Evolutionary conservation across 2,797 vertebrate genomes (phyloP).

Genomic region (Decapterus maruadsi): DNA sequence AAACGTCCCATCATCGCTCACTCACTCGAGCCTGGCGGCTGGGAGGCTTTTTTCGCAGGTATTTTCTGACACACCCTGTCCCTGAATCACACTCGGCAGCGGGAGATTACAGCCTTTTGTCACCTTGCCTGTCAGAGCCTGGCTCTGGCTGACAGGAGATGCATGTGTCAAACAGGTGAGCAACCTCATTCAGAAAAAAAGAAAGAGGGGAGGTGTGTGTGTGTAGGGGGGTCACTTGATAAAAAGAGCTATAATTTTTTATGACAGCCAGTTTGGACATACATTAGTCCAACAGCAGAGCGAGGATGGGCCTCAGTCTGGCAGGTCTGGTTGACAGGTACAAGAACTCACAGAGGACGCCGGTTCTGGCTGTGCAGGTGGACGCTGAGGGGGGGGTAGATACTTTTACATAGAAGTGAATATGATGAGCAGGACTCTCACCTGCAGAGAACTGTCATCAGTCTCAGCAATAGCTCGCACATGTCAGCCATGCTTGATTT

Average conservation of each 20-base stretch:
- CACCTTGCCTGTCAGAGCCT: slow-evolving; percentile 77
- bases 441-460: slow-evolving; percentile 79
- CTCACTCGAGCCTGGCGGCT: slow-evolving; percentile 75
- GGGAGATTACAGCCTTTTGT: slow-evolving; percentile 85
- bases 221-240: slow-evolving; percentile 1
- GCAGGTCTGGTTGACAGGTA: slow-evolving; percentile 28
- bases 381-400: slow-evolving; percentile 17
- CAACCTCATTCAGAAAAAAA: slow-evolving; percentile 54
- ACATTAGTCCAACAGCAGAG: slow-evolving; percentile 9
- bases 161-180: slow-evolving; percentile 77
- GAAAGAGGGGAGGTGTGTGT: not conserved
- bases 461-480: slow-evolving; percentile 59
- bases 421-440: slow-evolving; percentile 59
- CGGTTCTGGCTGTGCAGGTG: slow-evolving; percentile 13
- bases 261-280: slow-evolving; percentile 44
- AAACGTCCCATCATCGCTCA: slow-evolving; percentile 85
- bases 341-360: slow-evolving; percentile 22
- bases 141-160: slow-evolving; percentile 66
- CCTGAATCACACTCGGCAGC: slow-evolving; percentile 71
- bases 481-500: slow-evolving; percentile 78
- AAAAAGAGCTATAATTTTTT: slow-evolving; percentile 43
- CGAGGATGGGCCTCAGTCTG: not conserved
- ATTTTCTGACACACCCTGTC: slow-evolving; percentile 81
- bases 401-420: slow-evolving; percentile 43
- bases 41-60: slow-evolving; percentile 72